A percentile compares a stretch with the other conserved stretches of the same genome.
Evolutionary conservation across 2,888 invertebrate genomes (phyloP).

Genomic region (Abrostola triplasia): DNA sequence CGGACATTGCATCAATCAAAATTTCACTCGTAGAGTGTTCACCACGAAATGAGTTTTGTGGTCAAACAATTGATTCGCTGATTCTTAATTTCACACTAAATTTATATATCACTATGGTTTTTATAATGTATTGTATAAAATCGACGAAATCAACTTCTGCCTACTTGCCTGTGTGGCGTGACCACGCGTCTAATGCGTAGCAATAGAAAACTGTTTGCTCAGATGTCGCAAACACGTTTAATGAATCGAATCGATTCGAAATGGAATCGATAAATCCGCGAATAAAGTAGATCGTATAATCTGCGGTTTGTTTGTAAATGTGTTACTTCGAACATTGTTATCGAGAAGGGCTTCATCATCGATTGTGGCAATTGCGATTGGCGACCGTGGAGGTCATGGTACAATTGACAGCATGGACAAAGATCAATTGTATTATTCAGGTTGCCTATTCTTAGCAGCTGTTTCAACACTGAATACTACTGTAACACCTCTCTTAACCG

Average conservation of each 20-base stretch:
- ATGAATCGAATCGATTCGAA: slow-evolving; percentile 40
- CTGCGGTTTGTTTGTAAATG: not conserved
- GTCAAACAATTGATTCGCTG: slow-evolving; percentile 79
- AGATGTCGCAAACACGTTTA: slow-evolving; percentile 33
- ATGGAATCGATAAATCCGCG: slow-evolving; percentile 37
- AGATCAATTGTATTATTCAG: too few species aligned
- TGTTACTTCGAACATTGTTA: not conserved
- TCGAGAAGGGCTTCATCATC: too few species aligned
- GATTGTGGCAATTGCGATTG: too few species aligned
- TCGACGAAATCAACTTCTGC: slow-evolving; percentile 59
- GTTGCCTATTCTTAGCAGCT: too few species aligned
- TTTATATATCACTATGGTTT: slow-evolving; percentile 63
- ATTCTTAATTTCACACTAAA: slow-evolving; percentile 84
- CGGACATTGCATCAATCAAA: slow-evolving; percentile 66
- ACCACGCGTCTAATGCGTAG: slow-evolving; percentile 41
- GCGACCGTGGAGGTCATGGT: too few species aligned
- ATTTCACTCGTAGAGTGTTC: slow-evolving; percentile 74
- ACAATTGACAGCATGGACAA: too few species aligned
- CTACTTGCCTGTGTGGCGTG: slow-evolving; percentile 60
- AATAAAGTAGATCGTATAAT: slow-evolving; percentile 39
- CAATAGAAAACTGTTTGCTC: slow-evolving; percentile 42
- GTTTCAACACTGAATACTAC: too few species aligned
- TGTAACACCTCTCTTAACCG: too few species aligned
- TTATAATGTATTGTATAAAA: slow-evolving; percentile 60
- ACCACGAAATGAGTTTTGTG: slow-evolving; percentile 83